These are phyloP conservation scores for Myodes glareolus DNA, from an alignment of 2,113 vertebrate species.

Conservation along the genomic window DNA sequence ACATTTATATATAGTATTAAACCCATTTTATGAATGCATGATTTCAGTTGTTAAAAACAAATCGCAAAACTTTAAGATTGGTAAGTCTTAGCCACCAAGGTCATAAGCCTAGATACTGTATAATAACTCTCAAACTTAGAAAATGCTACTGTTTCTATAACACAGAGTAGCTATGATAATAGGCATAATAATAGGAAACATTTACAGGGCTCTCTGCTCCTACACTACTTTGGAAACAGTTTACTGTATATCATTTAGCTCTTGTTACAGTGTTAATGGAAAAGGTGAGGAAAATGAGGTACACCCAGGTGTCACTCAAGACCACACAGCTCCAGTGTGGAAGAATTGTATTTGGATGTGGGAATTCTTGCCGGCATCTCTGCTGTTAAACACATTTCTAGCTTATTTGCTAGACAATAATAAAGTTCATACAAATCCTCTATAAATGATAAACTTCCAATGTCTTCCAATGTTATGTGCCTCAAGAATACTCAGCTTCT, in stretches of 20 bases:
- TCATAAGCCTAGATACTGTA: not conserved
- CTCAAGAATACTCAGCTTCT: not conserved
- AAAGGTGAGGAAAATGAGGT: not conserved
- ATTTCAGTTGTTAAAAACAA: not conserved
- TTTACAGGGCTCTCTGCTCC: not conserved
- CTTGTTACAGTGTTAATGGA: not conserved
- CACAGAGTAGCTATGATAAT: not conserved
- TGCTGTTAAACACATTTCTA: not conserved
- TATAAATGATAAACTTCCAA: not conserved
- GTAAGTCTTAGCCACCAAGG: not conserved
- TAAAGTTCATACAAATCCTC: not conserved
- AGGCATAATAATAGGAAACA: not conserved
- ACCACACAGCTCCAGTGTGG: not conserved
- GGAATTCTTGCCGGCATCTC: not conserved
- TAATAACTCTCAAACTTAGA: not conserved
- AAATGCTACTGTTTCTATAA: not conserved
- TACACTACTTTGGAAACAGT: not conserved
- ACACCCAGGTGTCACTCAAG: not conserved
- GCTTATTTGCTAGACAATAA: not conserved
- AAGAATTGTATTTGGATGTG: not conserved
- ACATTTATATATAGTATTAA: not conserved
- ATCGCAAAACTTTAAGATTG: not conserved
- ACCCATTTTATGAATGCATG: constrained; percentile 18
- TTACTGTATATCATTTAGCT: not conserved
- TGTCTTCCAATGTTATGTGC: not conserved